phyloP scores from a whole-genome alignment of 2,888 invertebrate species.

The Acanthococcus lagerstroemiae region DNA sequence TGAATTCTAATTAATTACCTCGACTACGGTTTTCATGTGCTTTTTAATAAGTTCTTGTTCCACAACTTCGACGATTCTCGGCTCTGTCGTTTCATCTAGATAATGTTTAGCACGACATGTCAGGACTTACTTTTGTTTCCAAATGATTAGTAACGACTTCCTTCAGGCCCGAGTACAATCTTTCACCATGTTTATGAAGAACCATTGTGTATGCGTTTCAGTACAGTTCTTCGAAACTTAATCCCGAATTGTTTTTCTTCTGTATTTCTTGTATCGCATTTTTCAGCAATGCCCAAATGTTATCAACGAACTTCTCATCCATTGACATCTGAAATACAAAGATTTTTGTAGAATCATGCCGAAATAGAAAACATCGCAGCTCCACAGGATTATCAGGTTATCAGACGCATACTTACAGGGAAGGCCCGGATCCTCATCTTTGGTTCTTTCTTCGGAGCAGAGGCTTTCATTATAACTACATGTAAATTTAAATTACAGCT shows the following conservation, averaged over 20 bases:
- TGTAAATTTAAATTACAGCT: not conserved
- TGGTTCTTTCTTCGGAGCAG: constrained; percentile 50
- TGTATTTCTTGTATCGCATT: constrained; percentile 99
- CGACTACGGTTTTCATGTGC: constrained; percentile 95
- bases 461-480: constrained; percentile 12
- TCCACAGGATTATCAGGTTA: not conserved
- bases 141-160: constrained; percentile 97
- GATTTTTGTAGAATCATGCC: too few species aligned
- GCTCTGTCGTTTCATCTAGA: constrained; percentile 93
- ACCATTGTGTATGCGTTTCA: constrained; percentile 99
- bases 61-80: constrained; percentile 88
- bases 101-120: constrained; percentile 94
- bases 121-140: constrained; percentile 78
- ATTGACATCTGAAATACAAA: constrained; percentile 75
- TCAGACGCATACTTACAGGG: constrained; percentile 63
- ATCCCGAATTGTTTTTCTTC: constrained; percentile 98
- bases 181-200: constrained; percentile 95
- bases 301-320: constrained; percentile 98
- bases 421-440: constrained; percentile 98
- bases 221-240: constrained; percentile 98
- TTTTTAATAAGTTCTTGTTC: constrained; percentile 96
- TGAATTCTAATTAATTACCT: constrained; percentile 42
- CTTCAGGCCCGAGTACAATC: constrained; percentile 93
- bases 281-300: constrained; percentile 92
- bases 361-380: not conserved